Evolutionary conservation across 2,113 vertebrate genomes (phyloP).

Genomic region (Eira barbara): DNA sequence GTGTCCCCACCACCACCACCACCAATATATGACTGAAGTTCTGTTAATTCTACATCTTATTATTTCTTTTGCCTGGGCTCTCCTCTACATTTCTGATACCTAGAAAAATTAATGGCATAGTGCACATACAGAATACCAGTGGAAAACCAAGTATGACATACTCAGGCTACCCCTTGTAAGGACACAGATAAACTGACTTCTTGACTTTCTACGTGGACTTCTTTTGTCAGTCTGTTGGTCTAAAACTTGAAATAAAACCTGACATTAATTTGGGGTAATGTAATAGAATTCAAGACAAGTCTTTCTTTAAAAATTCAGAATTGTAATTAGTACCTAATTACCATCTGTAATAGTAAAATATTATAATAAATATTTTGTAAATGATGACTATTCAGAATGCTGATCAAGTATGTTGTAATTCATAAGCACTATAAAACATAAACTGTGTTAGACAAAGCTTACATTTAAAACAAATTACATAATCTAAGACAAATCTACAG

Average conservation of each 20-base stretch:
- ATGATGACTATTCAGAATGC: not conserved
- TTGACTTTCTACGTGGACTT: not conserved
- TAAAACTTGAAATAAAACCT: constrained; percentile 25
- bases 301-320: constrained; percentile 22
- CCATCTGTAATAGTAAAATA: not conserved
- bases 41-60: not conserved
- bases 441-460: not conserved
- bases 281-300: not conserved
- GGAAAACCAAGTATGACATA: not conserved
- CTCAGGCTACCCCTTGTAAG: not conserved
- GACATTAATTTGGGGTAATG: not conserved
- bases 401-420: not conserved
- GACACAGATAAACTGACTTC: not conserved
- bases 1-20: not conserved
- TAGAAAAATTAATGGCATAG: not conserved
- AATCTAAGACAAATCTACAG: not conserved
- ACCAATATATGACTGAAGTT: not conserved
- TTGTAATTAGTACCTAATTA: constrained; percentile 1
- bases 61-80: not conserved
- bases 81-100: not conserved
- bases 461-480: not conserved
- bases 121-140: not conserved
- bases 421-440: not conserved
- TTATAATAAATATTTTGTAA: constrained; percentile 4
- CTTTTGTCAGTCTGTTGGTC: not conserved